These are phyloP conservation scores for Chunga burmeisteri DNA, from an alignment of 2,113 vertebrate genomes.

Conservation along the genomic window DNA sequence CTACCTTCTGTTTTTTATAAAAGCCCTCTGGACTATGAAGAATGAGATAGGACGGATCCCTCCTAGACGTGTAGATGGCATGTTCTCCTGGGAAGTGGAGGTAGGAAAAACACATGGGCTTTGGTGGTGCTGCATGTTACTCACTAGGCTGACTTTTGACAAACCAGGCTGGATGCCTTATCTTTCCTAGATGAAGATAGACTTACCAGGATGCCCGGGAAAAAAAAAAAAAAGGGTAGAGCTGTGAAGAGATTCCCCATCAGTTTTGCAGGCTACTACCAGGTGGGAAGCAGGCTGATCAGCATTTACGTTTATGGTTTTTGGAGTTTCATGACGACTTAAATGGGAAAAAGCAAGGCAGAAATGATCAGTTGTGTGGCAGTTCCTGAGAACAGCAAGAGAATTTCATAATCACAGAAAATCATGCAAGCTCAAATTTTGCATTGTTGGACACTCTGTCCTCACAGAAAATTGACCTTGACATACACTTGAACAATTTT, in stretches of 20 bases:
- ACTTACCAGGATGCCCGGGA: neutral
- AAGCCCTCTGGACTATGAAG: neutral
- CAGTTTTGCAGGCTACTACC: neutral
- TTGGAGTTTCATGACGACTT: neutral
- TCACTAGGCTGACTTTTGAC: neutral
- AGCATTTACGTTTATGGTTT: neutral
- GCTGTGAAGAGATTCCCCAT: neutral
- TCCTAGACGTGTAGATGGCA: fast-evolving
- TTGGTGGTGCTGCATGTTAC: neutral
- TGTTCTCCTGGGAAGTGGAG: neutral
- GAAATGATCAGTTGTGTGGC: neutral
- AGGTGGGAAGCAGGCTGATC: neutral
- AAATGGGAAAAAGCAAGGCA: neutral
- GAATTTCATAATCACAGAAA: neutral
- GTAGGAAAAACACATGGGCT: neutral
- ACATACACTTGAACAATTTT: neutral
- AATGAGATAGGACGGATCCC: neutral
- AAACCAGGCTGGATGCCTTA: neutral
- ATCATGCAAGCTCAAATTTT: neutral
- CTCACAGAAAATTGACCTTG: neutral
- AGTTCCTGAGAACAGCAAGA: neutral
- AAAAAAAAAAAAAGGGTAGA: neutral
- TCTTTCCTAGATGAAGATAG: neutral
- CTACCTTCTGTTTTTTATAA: neutral
- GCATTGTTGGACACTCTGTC: neutral